Evolutionary conservation across 2,797 vertebrate genomes (phyloP).

Genomic region (Hippopotamyrus pictus): DNA sequence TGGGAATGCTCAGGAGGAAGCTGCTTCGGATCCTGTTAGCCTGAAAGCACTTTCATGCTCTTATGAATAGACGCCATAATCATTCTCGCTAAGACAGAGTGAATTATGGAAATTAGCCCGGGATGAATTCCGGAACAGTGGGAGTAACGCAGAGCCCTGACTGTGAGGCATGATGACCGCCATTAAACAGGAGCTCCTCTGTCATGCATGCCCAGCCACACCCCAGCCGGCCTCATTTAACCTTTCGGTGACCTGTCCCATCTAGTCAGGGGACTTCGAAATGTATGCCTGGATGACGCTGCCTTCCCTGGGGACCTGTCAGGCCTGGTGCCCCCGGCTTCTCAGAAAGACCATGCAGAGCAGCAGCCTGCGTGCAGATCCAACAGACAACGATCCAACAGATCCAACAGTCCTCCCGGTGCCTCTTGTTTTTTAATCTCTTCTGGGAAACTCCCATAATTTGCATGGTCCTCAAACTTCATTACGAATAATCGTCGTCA

Average conservation of each 20-base stretch:
- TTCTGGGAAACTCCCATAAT: not conserved
- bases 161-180: not conserved
- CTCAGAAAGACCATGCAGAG: not conserved
- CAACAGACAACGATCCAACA: not conserved
- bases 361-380: not conserved
- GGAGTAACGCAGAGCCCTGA: not conserved
- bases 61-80: not conserved
- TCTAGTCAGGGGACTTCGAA: not conserved
- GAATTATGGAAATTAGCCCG: not conserved
- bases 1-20: not conserved
- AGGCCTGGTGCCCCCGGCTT: too few species aligned
- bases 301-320: not conserved
- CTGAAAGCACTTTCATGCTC: not conserved
- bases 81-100: not conserved
- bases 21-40: not conserved
- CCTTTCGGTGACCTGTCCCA: not conserved
- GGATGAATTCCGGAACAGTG: not conserved
- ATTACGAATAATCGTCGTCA: not conserved
- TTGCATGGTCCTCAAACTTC: not conserved
- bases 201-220: not conserved
- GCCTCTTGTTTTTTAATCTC: not conserved
- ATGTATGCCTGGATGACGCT: not conserved
- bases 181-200: not conserved
- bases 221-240: not conserved
- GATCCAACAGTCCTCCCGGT: not conserved